Conservation (phyloP, 2,888 invertebrate genomes). For the Hemicrepidius hirtus region DNA sequence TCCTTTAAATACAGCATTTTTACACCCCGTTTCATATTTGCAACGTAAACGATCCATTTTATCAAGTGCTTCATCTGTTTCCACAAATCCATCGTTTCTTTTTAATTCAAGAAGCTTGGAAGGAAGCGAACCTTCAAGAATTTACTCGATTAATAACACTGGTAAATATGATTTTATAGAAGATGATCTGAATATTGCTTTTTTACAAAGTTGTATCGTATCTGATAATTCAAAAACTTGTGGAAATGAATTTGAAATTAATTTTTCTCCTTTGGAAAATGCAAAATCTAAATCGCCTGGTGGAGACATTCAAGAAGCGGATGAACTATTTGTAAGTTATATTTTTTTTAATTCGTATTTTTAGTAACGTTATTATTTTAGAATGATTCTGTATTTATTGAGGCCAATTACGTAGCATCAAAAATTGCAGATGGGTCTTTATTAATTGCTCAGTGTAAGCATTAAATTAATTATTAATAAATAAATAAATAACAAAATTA, state of each 20-base stretch:
- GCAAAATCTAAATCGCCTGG: too few relatives aligned
- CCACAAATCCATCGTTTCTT: neutral
- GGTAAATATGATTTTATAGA: neutral
- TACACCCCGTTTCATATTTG: too few relatives aligned
- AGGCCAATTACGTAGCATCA: conserved; percentile 41
- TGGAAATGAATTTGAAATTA: too few relatives aligned
- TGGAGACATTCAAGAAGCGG: conserved; percentile 6
- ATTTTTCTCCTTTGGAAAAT: conserved; percentile 14
- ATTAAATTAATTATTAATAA: neutral
- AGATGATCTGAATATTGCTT: conserved; percentile 10
- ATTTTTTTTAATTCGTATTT: neutral
- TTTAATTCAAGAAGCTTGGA: conserved; percentile 15
- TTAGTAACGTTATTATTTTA: conserved; percentile 17
- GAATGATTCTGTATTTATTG: conserved; percentile 47
- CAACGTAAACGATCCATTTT: neutral
- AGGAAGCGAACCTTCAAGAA: conserved; percentile 2
- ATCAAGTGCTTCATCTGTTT: neutral
- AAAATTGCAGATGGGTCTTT: conserved; percentile 42
- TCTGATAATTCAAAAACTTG: too few relatives aligned
- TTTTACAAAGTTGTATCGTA: neutral
- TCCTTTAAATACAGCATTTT: too few relatives aligned
- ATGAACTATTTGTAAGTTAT: conserved; percentile 32
- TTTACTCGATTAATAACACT: neutral
- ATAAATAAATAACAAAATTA: neutral
- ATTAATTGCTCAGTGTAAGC: conserved; percentile 37